Conservation (phyloP, 1,140 invertebrate species). For the Matsumurasca onukii region DNA sequence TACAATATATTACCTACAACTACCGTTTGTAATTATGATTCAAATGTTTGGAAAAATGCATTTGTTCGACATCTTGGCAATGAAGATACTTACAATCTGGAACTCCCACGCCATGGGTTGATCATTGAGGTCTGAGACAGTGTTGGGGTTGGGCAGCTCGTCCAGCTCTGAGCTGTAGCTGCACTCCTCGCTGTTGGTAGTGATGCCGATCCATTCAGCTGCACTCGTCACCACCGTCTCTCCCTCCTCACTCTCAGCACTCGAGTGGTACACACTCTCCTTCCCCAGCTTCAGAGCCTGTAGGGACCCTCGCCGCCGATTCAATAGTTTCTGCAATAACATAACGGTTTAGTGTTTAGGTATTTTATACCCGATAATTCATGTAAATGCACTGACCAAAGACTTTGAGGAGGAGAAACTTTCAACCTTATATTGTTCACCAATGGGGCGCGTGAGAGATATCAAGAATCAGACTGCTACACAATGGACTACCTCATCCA, state of each 20-base stretch:
- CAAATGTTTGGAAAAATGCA: too few relatives aligned
- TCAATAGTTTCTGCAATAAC: conserved; percentile 33
- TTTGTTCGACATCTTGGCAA: background rate
- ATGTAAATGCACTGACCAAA: too few relatives aligned
- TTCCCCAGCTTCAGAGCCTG: conserved; percentile 31
- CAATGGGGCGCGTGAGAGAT: too few relatives aligned
- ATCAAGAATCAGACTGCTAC: too few relatives aligned
- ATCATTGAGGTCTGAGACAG: conserved; percentile 54
- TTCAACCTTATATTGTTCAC: too few relatives aligned
- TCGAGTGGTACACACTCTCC: conserved; percentile 39
- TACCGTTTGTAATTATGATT: too few relatives aligned
- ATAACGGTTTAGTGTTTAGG: background rate
- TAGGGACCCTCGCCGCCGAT: conserved; percentile 40
- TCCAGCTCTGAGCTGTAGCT: conserved; percentile 77
- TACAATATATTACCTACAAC: too few relatives aligned
- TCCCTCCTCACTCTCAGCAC: conserved; percentile 53
- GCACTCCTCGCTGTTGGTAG: conserved; percentile 83
- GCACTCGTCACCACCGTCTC: conserved; percentile 62
- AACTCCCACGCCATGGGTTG: conserved; percentile 70
- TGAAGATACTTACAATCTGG: conserved; percentile 54
- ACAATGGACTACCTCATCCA: too few relatives aligned
- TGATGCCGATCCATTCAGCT: conserved; percentile 79
- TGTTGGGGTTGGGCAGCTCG: conserved; percentile 56
- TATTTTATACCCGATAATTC: too few relatives aligned
- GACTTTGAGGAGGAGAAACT: too few relatives aligned